Conservation (phyloP, 2,888 invertebrate species). For the Epinotia ramella region DNA sequence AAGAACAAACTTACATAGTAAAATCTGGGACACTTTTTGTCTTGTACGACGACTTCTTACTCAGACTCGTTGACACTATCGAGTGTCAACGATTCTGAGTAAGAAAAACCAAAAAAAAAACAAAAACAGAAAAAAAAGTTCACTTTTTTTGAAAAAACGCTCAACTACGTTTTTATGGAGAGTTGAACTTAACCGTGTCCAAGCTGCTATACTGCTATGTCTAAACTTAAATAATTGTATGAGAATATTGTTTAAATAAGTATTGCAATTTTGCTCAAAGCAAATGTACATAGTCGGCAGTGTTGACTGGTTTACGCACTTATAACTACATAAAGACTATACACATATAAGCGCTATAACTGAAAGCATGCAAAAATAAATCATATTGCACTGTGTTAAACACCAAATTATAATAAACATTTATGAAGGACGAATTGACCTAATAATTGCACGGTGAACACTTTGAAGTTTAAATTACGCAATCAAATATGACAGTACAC, state of each 20-base stretch:
- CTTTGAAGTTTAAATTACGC: not conserved
- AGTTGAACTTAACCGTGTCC: not conserved
- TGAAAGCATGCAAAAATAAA: constrained; percentile 27
- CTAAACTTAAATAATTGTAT: constrained; percentile 51
- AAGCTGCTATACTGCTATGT: constrained; percentile 1
- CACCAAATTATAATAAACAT: constrained; percentile 27
- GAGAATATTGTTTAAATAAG: constrained; percentile 68
- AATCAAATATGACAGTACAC: too few species aligned
- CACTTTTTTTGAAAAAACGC: too few species aligned
- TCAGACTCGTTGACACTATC: too few species aligned
- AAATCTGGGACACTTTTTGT: too few species aligned
- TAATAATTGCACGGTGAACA: constrained; percentile 31
- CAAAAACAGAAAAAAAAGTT: too few species aligned
- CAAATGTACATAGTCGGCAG: constrained; percentile 74
- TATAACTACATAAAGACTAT: constrained; percentile 45
- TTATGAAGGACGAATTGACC: constrained; percentile 5
- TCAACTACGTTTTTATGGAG: too few species aligned
- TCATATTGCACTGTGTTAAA: constrained; percentile 44
- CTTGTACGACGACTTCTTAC: too few species aligned
- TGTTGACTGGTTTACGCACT: constrained; percentile 75
- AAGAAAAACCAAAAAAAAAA: too few species aligned
- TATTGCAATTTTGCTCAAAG: constrained; percentile 76
- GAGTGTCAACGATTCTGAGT: too few species aligned
- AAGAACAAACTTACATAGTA: too few species aligned
- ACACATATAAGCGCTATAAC: constrained; percentile 10